Evolutionary conservation across 2,797 vertebrate species (phyloP).

Genomic region (Bradypodion pumilum): DNA sequence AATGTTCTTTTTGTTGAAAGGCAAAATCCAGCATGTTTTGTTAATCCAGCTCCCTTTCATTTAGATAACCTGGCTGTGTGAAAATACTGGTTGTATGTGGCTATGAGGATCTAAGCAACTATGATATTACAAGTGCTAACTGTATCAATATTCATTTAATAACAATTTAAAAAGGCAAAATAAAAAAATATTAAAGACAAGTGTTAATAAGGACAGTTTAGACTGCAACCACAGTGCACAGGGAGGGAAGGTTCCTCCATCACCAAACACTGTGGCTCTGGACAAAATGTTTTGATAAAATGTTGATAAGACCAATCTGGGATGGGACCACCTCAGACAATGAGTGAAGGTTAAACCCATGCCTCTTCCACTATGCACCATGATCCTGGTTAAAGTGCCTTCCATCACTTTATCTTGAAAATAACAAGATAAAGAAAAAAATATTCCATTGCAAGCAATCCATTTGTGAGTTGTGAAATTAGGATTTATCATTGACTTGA

Average conservation of each 20-base stretch:
- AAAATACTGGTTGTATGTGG: no score
- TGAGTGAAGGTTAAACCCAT: not conserved
- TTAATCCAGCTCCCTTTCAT: no score
- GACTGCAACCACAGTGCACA: not conserved
- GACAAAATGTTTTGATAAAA: no score
- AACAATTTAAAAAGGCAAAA: no score
- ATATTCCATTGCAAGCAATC: conserved; percentile 7
- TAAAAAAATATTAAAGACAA: no score
- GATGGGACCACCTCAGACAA: not conserved
- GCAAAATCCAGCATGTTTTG: no score
- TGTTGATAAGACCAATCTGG: not conserved
- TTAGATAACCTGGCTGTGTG: no score
- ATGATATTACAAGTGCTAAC: not conserved
- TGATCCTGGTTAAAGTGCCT: not conserved
- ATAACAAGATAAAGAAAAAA: not conserved
- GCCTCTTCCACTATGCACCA: not conserved
- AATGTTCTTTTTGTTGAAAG: not conserved
- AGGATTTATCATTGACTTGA: conserved; percentile 25
- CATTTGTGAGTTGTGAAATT: conserved; percentile 30
- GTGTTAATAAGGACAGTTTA: not conserved
- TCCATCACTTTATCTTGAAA: not conserved
- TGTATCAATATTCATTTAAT: no score
- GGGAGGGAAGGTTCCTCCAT: not conserved
- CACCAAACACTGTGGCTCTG: no score
- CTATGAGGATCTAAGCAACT: no score